Percentiles rank a stretch among this genome's conserved stretches.
Conservation (phyloP, 2,888 invertebrate species). For the Meandrusa payeni region DNA sequence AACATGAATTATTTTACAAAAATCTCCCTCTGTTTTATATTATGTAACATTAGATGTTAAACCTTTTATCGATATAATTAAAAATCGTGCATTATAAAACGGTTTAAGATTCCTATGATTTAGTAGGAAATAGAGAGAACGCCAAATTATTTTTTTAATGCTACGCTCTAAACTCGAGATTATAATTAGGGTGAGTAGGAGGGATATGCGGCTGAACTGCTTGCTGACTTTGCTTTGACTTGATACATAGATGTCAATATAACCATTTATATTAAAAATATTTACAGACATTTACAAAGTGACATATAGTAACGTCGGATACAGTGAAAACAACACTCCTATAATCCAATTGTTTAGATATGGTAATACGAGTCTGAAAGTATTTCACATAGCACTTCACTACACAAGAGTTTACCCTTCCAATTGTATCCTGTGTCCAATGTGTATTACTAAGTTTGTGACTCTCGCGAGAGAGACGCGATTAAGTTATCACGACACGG, state of each 20-base stretch:
- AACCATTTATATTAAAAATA: too few relatives aligned
- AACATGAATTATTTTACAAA: not conserved
- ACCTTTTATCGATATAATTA: too few relatives aligned
- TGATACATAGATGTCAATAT: too few relatives aligned
- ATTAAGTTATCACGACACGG: too few relatives aligned
- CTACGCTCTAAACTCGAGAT: constrained; percentile 42
- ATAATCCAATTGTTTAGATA: constrained; percentile 32
- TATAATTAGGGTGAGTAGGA: constrained; percentile 49
- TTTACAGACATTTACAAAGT: constrained; percentile 38
- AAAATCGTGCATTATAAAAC: too few relatives aligned
- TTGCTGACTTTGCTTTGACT: constrained; percentile 29
- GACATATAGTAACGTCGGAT: constrained; percentile 35
- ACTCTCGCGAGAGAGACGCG: not conserved
- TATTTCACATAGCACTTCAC: too few relatives aligned
- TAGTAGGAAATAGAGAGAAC: constrained; percentile 34
- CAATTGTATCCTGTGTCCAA: too few relatives aligned
- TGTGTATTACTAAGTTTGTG: not conserved
- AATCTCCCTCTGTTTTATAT: too few relatives aligned
- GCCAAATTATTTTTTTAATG: constrained; percentile 33
- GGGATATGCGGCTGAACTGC: constrained; percentile 74
- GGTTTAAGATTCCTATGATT: not conserved
- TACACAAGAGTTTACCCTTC: too few relatives aligned
- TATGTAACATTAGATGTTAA: too few relatives aligned
- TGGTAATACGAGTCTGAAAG: constrained; percentile 22
- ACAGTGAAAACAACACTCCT: constrained; percentile 29